Evolutionary conservation across 1,140 invertebrate species (phyloP).

Genomic region (Drosophila varians): DNA sequence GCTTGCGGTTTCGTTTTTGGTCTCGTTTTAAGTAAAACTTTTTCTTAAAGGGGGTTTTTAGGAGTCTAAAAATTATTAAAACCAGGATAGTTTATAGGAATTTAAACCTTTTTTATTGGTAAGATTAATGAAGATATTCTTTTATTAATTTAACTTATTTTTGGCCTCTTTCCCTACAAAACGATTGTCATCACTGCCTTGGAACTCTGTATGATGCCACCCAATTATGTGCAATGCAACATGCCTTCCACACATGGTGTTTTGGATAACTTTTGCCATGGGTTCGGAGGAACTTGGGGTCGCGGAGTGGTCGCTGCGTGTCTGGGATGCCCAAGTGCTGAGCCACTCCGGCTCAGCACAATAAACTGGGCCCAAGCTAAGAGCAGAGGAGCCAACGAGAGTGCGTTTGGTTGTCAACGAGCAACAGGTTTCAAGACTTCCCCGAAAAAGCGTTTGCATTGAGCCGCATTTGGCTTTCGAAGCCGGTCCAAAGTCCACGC

Average conservation of each 20-base stretch:
- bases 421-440: slow-evolving; percentile 70
- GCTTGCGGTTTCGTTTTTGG: too few relatives aligned
- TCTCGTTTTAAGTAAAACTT: too few relatives aligned
- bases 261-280: not conserved
- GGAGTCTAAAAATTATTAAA: too few relatives aligned
- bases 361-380: slow-evolving; percentile 19
- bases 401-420: slow-evolving; percentile 15
- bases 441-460: slow-evolving; percentile 49
- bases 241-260: slow-evolving; percentile 27
- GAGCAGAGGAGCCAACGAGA: slow-evolving; percentile 13
- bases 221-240: slow-evolving; percentile 13
- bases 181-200: slow-evolving; percentile 3
- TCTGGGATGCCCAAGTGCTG: slow-evolving; percentile 20
- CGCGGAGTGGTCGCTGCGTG: slow-evolving; percentile 19
- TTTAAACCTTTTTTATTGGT: too few relatives aligned
- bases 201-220: slow-evolving; percentile 6
- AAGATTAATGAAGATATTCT: too few relatives aligned
- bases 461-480: slow-evolving; percentile 43
- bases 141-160: not conserved
- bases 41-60: too few relatives aligned
- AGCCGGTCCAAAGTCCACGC: slow-evolving; percentile 56
- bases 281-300: not conserved
- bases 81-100: too few relatives aligned
- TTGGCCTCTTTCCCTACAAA: slow-evolving; percentile 2
- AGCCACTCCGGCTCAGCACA: slow-evolving; percentile 29